These are phyloP conservation scores for Atherinosoma microstoma DNA, from an alignment of 2,797 vertebrate genomes.

Conservation along the genomic window DNA sequence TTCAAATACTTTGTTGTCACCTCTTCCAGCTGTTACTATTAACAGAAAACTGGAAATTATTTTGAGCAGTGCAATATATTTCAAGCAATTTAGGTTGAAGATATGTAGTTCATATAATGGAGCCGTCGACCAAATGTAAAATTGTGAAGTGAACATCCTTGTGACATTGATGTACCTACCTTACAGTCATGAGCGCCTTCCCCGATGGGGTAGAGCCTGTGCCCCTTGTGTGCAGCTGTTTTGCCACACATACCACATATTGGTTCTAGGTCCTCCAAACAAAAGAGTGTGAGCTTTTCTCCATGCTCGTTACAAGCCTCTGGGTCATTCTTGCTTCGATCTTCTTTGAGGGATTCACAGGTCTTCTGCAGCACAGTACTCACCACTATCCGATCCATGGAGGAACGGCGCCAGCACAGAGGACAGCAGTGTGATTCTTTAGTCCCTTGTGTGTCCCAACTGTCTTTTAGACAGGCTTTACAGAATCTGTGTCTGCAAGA, in stretches of 20 bases:
- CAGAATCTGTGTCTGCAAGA: constrained; percentile 90
- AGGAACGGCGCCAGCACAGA: constrained; percentile 83
- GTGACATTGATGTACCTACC: constrained; percentile 70
- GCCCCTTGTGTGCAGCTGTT: constrained; percentile 73
- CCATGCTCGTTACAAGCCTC: constrained; percentile 81
- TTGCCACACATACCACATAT: constrained; percentile 80
- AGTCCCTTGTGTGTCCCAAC: constrained; percentile 77
- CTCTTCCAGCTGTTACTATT: not conserved
- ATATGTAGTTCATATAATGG: constrained; percentile 10
- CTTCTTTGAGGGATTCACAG: constrained; percentile 73
- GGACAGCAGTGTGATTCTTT: constrained; percentile 81
- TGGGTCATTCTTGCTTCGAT: constrained; percentile 73
- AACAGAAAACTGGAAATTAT: not conserved
- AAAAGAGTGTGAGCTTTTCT: constrained; percentile 80
- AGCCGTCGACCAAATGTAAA: constrained; percentile 12
- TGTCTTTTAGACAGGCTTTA: constrained; percentile 83
- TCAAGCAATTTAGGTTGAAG: not conserved
- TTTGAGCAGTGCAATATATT: not conserved
- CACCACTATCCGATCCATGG: constrained; percentile 79
- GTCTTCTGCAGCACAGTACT: constrained; percentile 75
- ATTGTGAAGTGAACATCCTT: constrained; percentile 1
- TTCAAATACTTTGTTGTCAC: not conserved
- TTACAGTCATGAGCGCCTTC: constrained; percentile 86
- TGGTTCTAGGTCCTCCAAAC: constrained; percentile 84
- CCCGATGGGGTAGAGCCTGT: constrained; percentile 80